Evolutionary conservation across 2,888 invertebrate species (phyloP).

Genomic region (Sipha maydis): DNA sequence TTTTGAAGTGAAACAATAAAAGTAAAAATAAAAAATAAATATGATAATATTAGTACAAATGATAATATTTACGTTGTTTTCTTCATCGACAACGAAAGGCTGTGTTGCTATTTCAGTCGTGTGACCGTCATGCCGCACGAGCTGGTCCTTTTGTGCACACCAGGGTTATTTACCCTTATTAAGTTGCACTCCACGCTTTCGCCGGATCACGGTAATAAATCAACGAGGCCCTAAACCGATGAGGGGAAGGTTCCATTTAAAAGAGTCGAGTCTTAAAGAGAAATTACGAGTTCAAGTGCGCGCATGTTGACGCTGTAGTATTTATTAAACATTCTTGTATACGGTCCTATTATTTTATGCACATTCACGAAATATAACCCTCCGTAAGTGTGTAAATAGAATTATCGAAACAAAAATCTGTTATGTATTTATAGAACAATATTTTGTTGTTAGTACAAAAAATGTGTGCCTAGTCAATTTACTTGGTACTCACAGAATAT

Average conservation of each 20-base stretch:
- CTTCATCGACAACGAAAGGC: not conserved
- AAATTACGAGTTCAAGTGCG: slow-evolving; percentile 51
- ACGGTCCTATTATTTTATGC: not conserved
- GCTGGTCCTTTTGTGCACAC: slow-evolving; percentile 5
- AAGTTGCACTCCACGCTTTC: slow-evolving; percentile 57
- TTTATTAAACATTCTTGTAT: slow-evolving; percentile 38
- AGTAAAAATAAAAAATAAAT: not conserved
- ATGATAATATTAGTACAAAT: not conserved
- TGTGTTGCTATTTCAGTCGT: not conserved
- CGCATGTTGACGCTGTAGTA: slow-evolving; percentile 26
- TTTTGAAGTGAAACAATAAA: not conserved
- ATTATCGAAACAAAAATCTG: not conserved
- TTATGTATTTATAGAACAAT: not conserved
- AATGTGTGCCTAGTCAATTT: not conserved
- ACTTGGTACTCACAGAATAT: not conserved
- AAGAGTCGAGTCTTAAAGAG: slow-evolving; percentile 52
- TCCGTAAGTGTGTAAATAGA: not conserved
- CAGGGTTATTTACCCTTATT: slow-evolving; percentile 55
- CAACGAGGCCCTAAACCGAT: slow-evolving; percentile 39
- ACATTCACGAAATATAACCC: not conserved
- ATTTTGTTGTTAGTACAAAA: not conserved
- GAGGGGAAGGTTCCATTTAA: slow-evolving; percentile 20
- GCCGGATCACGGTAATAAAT: slow-evolving; percentile 58
- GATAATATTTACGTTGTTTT: not conserved
- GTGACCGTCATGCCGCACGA: not conserved